Percentiles rank a stretch among this genome's conserved stretches.
These are phyloP conservation scores for Aleiodes testaceus DNA, from an alignment of 2,888 invertebrate species.

Conservation along the genomic window DNA sequence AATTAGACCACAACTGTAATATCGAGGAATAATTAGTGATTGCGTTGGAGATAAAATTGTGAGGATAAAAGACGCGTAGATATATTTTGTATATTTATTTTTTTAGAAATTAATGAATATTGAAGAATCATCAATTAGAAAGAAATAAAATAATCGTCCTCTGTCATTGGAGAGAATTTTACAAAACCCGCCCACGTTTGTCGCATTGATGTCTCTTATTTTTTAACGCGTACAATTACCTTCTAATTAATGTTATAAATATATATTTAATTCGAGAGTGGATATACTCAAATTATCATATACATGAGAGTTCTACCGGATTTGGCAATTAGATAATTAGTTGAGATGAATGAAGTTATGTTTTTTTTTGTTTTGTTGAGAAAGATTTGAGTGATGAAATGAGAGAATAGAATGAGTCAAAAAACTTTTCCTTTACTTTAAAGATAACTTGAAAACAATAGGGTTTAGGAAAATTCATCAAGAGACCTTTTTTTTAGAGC, in stretches of 20 bases:
- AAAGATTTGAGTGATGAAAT: background rate
- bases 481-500: no score
- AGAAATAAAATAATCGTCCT: slow-evolving; percentile 13
- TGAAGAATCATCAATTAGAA: slow-evolving; percentile 7
- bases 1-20: slow-evolving; percentile 35
- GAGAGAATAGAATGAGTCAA: background rate
- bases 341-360: background rate
- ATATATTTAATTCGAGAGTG: slow-evolving; percentile 57
- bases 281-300: background rate
- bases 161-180: background rate
- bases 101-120: slow-evolving; percentile 50
- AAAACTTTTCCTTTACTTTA: background rate
- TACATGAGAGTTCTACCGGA: background rate
- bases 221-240: slow-evolving; percentile 56
- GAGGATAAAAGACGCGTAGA: slow-evolving; percentile 47
- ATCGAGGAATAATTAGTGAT: slow-evolving; percentile 15
- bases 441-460: no score
- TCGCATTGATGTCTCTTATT: slow-evolving; percentile 49
- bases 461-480: no score
- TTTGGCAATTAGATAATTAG: background rate
- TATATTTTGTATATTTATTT: slow-evolving; percentile 58
- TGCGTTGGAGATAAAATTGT: slow-evolving; percentile 10
- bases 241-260: slow-evolving; percentile 57
- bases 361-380: slow-evolving; percentile 1
- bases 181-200: slow-evolving; percentile 42